Percentiles rank a stretch among this genome's conserved stretches.
Evolutionary conservation across 2,113 vertebrate species (phyloP).

Genomic region (Barbus barbus): DNA sequence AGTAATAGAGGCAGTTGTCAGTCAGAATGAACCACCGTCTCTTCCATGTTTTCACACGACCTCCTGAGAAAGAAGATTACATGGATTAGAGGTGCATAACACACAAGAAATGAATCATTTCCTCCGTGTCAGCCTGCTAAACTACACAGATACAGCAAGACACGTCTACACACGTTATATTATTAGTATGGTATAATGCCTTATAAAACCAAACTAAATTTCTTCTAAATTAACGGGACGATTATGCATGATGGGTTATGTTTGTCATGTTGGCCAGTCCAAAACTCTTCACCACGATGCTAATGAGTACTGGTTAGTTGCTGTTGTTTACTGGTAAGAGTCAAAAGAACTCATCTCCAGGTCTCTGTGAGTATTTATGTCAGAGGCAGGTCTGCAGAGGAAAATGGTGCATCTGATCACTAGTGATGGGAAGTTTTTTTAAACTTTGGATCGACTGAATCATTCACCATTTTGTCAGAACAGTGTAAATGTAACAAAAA

Average conservation of each 20-base stretch:
- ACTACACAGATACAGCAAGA: not conserved
- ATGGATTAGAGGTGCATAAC: conserved; percentile 33
- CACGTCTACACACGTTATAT: not conserved
- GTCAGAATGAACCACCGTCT: conserved; percentile 81
- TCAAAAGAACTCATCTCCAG: not conserved
- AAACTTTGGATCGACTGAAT: not conserved
- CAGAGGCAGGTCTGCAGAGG: not conserved
- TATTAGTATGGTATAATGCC: not conserved
- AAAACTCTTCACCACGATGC: not conserved
- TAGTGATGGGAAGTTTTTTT: too few relatives aligned
- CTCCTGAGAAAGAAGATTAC: conserved; percentile 65
- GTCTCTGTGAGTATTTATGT: not conserved
- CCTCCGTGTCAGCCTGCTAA: not conserved
- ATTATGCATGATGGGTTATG: not conserved
- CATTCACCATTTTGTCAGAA: not conserved
- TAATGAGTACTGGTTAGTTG: not conserved
- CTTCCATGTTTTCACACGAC: conserved; percentile 81
- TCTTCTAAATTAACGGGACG: not conserved
- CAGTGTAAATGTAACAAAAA: not conserved
- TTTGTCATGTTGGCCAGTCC: not conserved
- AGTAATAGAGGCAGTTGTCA: conserved; percentile 83
- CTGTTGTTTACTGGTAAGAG: not conserved
- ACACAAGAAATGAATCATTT: not conserved
- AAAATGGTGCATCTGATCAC: not conserved
- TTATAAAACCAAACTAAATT: not conserved